Evolutionary conservation across 2,888 invertebrate genomes (phyloP).

Genomic region (Desoria tigrina): DNA sequence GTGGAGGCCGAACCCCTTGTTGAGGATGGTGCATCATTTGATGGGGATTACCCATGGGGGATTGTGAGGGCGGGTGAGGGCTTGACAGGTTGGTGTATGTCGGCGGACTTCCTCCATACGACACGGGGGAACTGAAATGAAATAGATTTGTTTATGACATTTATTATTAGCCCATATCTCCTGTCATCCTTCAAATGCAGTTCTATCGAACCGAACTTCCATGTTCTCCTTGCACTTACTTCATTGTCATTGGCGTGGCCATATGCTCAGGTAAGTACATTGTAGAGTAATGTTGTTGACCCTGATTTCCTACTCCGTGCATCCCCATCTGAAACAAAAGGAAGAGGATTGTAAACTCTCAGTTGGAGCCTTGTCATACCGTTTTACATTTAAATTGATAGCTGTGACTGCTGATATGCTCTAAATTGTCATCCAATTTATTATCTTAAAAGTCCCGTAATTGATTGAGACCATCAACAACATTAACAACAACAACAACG

Average conservation of each 20-base stretch:
- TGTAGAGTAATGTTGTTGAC: slow-evolving; percentile 50
- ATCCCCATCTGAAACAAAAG: slow-evolving; percentile 44
- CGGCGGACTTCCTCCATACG: slow-evolving; percentile 49
- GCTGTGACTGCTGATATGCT: slow-evolving; percentile 4
- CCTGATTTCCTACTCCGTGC: slow-evolving; percentile 47
- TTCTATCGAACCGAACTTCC: neutral
- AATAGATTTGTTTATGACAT: neutral
- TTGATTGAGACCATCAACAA: no score
- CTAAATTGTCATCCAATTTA: no score
- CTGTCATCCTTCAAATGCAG: neutral
- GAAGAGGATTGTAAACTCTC: no score
- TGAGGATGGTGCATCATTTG: slow-evolving; percentile 39
- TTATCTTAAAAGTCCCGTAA: no score
- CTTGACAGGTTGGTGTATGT: slow-evolving; percentile 51
- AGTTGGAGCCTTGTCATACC: no score
- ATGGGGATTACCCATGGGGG: slow-evolving; percentile 40
- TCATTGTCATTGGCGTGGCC: slow-evolving; percentile 50
- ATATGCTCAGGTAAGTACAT: slow-evolving; percentile 53
- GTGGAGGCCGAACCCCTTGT: slow-evolving; percentile 43
- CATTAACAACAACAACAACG: no score
- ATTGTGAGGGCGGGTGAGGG: slow-evolving; percentile 45
- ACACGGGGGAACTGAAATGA: slow-evolving; percentile 47
- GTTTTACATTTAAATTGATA: neutral
- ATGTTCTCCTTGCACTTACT: slow-evolving; percentile 35
- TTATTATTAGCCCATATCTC: neutral